Evolutionary conservation across 2,888 invertebrate species (phyloP), one percentile per base, ranked within the genome.

Genomic region (Calameuta filiformis): DNA sequence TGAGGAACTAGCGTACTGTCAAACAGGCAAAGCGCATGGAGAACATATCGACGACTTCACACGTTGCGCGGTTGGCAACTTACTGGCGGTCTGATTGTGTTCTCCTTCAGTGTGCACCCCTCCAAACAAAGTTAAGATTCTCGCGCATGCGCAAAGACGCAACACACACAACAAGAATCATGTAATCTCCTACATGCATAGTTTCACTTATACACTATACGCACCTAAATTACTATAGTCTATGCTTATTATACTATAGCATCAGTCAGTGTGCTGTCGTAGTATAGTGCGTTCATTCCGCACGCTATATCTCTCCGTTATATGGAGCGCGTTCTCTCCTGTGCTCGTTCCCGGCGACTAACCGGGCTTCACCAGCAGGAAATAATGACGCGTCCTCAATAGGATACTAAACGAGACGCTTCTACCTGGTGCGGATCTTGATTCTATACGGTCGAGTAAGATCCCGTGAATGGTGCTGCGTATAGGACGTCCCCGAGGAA

Each of bases 341-440:
- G 31, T 34, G 33, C 71, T 34, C 71, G 31, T 71, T 71, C 71
- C 31, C 31, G 33, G 23, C 71, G 71, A 71, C 71, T 71, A 71
- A 71, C 71, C 31, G 71, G 15, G 71, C 80, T 81, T 76, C 74
- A 77, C 81, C 77, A 81, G 84, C 88, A 89, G 89, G 89, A 89
- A 89, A 87, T 86, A 86, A 86, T 87, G 87, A 86, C 85, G 86
- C 84, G 83, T 80, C 84, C 85, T 84, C 85, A 85, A 85, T 85
- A 85, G 82, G 77, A 81, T 79, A 81, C 82, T 68, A 79, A 81
- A 81, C 85, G 83, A 81, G 83, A 83, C 79, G 71, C 73, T 12
- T 78, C 75, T 74, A 78, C 73, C 71, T 56, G 56, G 56, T 23
- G 56, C 23, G 23, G 23, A 56, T 56, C 56, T 56, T 56, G 78